Evolutionary conservation across 2,113 vertebrate species (phyloP).

Genomic region (Gopherus evgoodei): DNA sequence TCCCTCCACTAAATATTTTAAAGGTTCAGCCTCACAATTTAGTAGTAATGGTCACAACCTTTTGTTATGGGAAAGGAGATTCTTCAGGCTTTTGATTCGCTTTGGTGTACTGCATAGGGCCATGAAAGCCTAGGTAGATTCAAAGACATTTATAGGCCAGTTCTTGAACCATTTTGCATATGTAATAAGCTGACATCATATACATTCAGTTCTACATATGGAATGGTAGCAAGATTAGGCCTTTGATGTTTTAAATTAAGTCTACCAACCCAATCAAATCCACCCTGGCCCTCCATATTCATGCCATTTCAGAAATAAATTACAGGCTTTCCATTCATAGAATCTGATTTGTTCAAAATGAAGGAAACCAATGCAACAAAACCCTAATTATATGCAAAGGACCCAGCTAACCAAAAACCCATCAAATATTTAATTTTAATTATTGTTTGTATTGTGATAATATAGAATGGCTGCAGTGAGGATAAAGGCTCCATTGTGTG

Average conservation of each 20-base stretch:
- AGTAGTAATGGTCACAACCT: not conserved
- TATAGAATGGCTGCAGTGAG: not conserved
- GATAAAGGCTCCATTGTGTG: not conserved
- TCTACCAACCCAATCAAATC: fast-evolving
- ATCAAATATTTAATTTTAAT: not conserved
- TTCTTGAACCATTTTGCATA: not conserved
- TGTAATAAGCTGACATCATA: fast-evolving
- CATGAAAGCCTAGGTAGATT: not conserved
- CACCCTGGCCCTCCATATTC: not conserved
- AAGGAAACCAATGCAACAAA: not conserved
- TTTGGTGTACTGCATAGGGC: not conserved
- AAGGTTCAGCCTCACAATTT: not conserved
- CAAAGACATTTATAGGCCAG: not conserved
- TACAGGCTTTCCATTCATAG: not conserved
- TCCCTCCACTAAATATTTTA: not conserved
- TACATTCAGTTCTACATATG: not conserved
- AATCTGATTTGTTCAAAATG: not conserved
- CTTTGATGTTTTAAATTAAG: not conserved
- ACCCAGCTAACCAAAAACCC: not conserved
- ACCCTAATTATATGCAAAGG: not conserved
- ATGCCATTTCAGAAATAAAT: not conserved
- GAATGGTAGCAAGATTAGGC: not conserved
- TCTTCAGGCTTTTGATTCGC: not conserved
- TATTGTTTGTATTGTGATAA: not conserved
- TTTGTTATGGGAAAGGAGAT: not conserved